Base-by-base conservation (phyloP, 2,113 vertebrate species). In the Phalacrocorax carbo region DNA sequence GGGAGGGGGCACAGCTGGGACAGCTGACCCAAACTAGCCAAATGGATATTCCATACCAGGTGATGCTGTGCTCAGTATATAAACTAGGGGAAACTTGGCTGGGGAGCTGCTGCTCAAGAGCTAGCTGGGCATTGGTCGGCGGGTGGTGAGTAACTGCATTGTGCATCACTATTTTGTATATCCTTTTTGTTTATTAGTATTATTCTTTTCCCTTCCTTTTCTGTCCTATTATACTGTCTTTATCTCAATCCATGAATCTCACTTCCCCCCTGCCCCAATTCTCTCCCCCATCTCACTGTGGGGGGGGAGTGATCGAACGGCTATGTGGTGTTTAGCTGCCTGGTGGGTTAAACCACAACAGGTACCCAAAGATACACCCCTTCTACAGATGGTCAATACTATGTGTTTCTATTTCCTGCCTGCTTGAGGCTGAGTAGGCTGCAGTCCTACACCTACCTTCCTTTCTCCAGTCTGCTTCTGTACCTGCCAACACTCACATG, bases 401-500 rank as follows among this genome's bases (percentile, higher is more conserved):
- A 32, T 7, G 34, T 29, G 13, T 22, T 81, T 29, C 19, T 36
- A 18, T 25, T 80, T 54, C 27, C 36, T 69, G 54, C 40, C 34
- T 86, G 58, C 36, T 78, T 62, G 48, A 81, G 23, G 38, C 30
- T 30, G 42, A 36, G 20, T 5, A 70, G 9, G 25, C 40, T 87
- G 52, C 52, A 61, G 64, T 26, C 29, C 64, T 62, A 29, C 27
- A 34, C 7, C 15, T 42, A 52, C 54, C 19, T 26, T 88, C 48
- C 38, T 54, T 30, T 19, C 30, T 51, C 19, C 29, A 38, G 5
- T 44, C 68, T 64, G 44, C 38, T 62, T 42, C 72, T 75, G 30
- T 23, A 20, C 25, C 68, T 66, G 51, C 27, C 55, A 60, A 32
- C 23, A 40, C 0, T 1, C 38, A 36, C 7, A 5, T 1, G 2